Conservation (phyloP, 2,113 vertebrate genomes). For the Corythornis madagascariensis region DNA sequence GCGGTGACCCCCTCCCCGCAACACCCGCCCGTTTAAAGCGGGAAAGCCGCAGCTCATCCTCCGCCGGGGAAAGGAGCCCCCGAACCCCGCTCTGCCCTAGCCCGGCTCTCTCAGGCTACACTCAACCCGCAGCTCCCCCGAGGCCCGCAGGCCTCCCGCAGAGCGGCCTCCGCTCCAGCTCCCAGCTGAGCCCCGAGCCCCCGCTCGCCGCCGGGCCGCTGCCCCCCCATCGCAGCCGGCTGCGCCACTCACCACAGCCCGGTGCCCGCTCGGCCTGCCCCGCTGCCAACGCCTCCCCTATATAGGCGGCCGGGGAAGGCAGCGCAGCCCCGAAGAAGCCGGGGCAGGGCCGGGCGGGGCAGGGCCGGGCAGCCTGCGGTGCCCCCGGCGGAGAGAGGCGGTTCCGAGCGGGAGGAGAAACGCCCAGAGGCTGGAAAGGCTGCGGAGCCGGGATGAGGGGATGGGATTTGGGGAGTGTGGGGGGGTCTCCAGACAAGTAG, state of each 20-base stretch:
- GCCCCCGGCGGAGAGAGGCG: neutral
- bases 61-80: neutral
- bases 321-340: neutral
- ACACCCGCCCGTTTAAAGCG: fast-evolving
- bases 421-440: neutral
- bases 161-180: too few species aligned
- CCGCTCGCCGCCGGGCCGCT: too few species aligned
- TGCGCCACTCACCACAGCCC: neutral
- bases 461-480: too few species aligned
- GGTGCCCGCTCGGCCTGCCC: neutral
- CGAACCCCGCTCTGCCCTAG: neutral
- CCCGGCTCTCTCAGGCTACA: neutral
- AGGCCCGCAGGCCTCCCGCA: neutral
- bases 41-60: neutral
- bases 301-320: neutral
- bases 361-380: neutral
- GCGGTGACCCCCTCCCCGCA: fast-evolving
- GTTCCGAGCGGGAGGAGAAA: neutral
- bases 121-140: neutral
- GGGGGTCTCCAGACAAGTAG: too few species aligned
- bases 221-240: neutral
- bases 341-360: too few species aligned
- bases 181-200: neutral
- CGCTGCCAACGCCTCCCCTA: neutral
- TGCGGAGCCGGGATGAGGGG: too few species aligned